phyloP scores from a whole-genome alignment of 2,113 vertebrate species.

The Procavia capensis region DNA sequence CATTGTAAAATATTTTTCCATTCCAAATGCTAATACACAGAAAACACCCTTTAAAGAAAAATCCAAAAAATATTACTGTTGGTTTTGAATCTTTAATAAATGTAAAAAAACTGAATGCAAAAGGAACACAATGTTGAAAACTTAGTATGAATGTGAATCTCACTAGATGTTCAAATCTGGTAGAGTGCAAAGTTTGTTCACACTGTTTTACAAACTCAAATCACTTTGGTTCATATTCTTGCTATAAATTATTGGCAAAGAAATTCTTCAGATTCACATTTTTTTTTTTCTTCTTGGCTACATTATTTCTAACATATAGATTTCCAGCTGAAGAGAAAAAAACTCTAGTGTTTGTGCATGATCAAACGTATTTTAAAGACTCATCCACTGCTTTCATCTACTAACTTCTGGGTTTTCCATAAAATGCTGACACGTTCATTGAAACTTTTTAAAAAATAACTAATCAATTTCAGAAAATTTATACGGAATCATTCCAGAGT shows the following conservation, averaged over 20 bases:
- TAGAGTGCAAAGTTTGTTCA: constrained; percentile 84
- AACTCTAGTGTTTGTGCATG: constrained; percentile 71
- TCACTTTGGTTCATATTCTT: constrained; percentile 87
- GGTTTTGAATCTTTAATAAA: constrained; percentile 90
- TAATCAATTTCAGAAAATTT: constrained; percentile 24
- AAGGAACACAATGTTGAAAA: constrained; percentile 86
- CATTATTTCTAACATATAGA: constrained; percentile 83
- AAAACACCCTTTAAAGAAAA: background rate
- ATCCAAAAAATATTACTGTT: constrained; percentile 56
- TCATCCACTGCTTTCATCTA: constrained; percentile 29
- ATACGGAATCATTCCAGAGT: background rate
- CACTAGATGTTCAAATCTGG: constrained; percentile 79
- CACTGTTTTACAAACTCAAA: constrained; percentile 77
- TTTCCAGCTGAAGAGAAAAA: constrained; percentile 83
- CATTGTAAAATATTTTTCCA: constrained; percentile 18
- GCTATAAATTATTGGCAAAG: constrained; percentile 86
- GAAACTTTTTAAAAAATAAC: no score
- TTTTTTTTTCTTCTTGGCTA: constrained; percentile 88
- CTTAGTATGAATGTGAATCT: constrained; percentile 80
- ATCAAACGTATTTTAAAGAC: constrained; percentile 69
- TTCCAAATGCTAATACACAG: constrained; percentile 1
- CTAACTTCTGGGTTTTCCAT: constrained; percentile 35
- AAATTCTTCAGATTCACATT: constrained; percentile 79
- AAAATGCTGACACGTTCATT: constrained; percentile 9
- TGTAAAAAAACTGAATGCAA: constrained; percentile 85